Percentiles rank a stretch among this genome's conserved stretches.
phyloP scores from a whole-genome alignment of 1,140 invertebrate genomes.

The Mamestra configurata region DNA sequence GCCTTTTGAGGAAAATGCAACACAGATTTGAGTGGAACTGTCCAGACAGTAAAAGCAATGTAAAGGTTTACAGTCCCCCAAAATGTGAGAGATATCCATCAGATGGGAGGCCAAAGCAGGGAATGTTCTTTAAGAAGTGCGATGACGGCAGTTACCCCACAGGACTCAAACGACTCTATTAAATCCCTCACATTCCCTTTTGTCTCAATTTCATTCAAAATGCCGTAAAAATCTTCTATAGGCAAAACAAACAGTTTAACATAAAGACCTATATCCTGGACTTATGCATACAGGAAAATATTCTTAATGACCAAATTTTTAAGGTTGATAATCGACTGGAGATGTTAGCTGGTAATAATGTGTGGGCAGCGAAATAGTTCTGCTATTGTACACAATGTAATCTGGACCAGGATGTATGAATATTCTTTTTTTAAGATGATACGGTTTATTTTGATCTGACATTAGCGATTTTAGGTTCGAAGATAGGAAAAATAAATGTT shows the following conservation, averaged over 20 bases:
- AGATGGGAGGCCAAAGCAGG: too few relatives aligned
- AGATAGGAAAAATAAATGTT: too few relatives aligned
- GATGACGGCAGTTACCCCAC: not conserved
- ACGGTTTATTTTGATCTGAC: not conserved
- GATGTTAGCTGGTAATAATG: not conserved
- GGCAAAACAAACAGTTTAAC: conserved; percentile 10
- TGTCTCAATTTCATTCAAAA: conserved; percentile 21
- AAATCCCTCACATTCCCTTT: conserved; percentile 15
- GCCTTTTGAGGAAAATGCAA: too few relatives aligned
- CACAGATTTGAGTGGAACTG: too few relatives aligned
- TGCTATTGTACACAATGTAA: conserved; percentile 40
- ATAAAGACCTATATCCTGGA: conserved; percentile 11
- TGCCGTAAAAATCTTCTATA: conserved; percentile 21
- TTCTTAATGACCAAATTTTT: too few relatives aligned
- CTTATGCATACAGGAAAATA: too few relatives aligned
- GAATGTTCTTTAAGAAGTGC: too few relatives aligned
- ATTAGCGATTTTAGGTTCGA: too few relatives aligned
- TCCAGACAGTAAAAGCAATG: too few relatives aligned
- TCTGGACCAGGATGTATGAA: conserved; percentile 9
- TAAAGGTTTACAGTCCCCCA: too few relatives aligned
- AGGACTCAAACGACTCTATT: conserved; percentile 5
- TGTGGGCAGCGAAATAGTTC: conserved; percentile 49
- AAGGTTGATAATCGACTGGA: not conserved
- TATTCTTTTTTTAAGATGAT: not conserved
- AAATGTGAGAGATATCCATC: too few relatives aligned